Conservation (phyloP, 2,113 vertebrate genomes). For the Coptodon rendalli region DNA sequence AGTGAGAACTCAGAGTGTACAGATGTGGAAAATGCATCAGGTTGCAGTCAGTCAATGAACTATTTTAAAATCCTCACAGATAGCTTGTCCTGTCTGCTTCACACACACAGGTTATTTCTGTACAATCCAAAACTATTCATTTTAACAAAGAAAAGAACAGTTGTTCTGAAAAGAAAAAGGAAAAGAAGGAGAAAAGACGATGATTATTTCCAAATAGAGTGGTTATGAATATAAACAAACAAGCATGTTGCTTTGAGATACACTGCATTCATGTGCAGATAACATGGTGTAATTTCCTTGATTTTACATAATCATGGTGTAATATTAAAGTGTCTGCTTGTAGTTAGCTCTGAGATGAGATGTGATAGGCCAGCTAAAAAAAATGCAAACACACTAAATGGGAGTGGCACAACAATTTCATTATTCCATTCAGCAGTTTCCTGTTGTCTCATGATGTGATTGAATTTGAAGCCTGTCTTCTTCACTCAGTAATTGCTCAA, state of each 20-base stretch:
- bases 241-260: background rate
- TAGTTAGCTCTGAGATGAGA: background rate
- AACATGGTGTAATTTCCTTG: background rate
- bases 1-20: background rate
- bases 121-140: background rate
- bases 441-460: background rate
- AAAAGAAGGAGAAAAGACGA: background rate
- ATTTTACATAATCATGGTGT: background rate
- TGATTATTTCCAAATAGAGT: background rate
- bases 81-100: background rate
- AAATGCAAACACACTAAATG: background rate
- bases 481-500: constrained; percentile 14
- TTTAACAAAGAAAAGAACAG: background rate
- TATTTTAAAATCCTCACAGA: background rate
- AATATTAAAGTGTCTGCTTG: background rate
- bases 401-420: constrained; percentile 8
- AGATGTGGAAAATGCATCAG: background rate
- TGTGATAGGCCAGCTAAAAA: background rate
- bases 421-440: constrained; percentile 11
- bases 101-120: background rate
- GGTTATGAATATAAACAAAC: background rate
- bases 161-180: background rate
- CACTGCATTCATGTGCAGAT: background rate
- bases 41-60: background rate
- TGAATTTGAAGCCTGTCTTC: constrained; percentile 7